Evolutionary conservation across 2,888 invertebrate genomes (phyloP), one percentile per base, ranked within the genome.

Genomic region (Diarsia brunnea): DNA sequence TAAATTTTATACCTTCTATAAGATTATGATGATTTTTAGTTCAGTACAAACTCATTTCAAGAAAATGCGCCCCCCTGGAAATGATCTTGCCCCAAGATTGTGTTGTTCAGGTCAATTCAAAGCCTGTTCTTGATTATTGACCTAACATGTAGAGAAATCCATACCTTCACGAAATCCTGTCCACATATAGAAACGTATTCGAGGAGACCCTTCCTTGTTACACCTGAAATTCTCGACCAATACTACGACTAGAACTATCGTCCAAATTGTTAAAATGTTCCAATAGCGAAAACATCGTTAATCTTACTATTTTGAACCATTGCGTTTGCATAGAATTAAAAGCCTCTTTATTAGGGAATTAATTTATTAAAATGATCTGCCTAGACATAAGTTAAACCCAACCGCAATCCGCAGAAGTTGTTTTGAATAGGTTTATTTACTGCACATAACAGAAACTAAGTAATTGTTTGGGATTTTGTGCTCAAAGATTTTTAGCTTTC

Each of bases 341-440:
- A 38, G 24, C 43, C 38, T 8, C 19, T 19, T 19, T 24, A 19
- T 69, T 61, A 45, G 7, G 8, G 7, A 38, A 7, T 61, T 27
- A 27, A 16, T 27, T 21, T n/a, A 60, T 21, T 45, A 31, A n/a
- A 31, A 69, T 31, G n/a, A 1, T 27, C 16, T 31, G 31, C 69
- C 31, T 69, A 45, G n/a, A 66, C 69, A 27, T 45, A 31, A 66
- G 12, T 19, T 11, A 60, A 60, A 60, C 60, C 58, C 10, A 71
- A 79, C 73, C 75, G 60, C 79, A 79, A 45, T 72, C 73, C 75
- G 60, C 79, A 79, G 51, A 60, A 51, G 58, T 72, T 76, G 79
- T 76, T 76, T 79, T 79, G 72, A n/a, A 60, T 72, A 51, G 43
- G 79, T 27, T 63, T 27, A n/a, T 60, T 31, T 43, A 43, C n/a